Evolutionary conservation across 53 echinoderm and acorn worm species (phyloP).

Genomic region (Paracentrotus lividus): DNA sequence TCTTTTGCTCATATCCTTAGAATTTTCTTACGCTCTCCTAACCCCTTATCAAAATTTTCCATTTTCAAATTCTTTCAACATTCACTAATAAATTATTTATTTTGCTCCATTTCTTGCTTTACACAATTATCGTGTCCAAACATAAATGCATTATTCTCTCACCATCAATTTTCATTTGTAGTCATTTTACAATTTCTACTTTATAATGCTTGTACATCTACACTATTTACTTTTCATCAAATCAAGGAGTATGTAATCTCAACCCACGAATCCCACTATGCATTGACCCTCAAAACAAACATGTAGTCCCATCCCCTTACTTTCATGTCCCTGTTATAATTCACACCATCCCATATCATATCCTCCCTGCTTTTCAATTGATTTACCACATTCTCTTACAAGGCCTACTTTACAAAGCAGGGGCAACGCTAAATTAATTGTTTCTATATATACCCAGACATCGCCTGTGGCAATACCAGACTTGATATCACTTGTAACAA

Average conservation of each 20-base stretch:
- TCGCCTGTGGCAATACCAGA: background rate
- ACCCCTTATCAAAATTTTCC: too few species aligned
- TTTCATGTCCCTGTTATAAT: background rate
- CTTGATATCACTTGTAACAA: background rate
- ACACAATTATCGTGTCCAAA: too few species aligned
- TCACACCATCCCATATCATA: background rate
- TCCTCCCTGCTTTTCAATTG: background rate
- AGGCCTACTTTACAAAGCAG: background rate
- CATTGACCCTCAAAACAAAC: background rate
- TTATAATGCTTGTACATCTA: background rate
- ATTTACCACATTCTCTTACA: background rate
- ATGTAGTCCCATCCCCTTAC: background rate
- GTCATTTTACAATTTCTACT: background rate
- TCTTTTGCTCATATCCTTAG: background rate
- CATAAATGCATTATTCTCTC: background rate
- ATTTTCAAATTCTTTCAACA: background rate
- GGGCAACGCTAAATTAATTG: slow-evolving; percentile 2
- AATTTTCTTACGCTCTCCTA: too few species aligned
- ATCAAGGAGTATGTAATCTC: background rate
- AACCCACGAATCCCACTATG: background rate
- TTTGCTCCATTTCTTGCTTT: too few species aligned
- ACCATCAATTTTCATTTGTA: background rate
- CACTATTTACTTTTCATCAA: background rate
- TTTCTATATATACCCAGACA: slow-evolving; percentile 15
- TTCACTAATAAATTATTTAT: too few species aligned